Evolutionary conservation across 2,797 vertebrate species (phyloP).

Genomic region (Erithacus rubecula): DNA sequence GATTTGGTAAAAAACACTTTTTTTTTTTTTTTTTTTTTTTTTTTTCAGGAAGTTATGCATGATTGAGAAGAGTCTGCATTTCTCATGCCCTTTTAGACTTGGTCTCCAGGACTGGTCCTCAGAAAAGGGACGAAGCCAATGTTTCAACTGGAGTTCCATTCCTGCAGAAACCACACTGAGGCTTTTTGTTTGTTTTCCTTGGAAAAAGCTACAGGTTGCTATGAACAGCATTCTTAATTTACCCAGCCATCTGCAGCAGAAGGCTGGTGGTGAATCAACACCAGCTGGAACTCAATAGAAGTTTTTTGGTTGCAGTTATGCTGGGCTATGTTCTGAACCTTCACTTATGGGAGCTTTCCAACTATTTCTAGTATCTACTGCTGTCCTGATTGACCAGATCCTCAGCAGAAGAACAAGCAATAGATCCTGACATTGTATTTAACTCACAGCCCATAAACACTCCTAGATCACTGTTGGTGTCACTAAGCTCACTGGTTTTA

Average conservation of each 20-base stretch:
- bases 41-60: background rate
- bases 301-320: background rate
- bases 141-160: background rate
- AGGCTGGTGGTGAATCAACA: constrained; percentile 13
- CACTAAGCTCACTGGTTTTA: background rate
- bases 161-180: background rate
- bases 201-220: constrained; percentile 9
- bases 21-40: background rate
- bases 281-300: constrained; percentile 19
- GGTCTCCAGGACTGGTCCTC: background rate
- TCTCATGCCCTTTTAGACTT: background rate
- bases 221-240: background rate
- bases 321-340: background rate
- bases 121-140: background rate
- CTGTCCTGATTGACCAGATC: background rate
- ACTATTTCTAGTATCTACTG: background rate
- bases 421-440: background rate
- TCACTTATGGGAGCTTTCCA: background rate
- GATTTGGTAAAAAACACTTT: accelerated
- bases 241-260: constrained; percentile 20
- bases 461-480: background rate
- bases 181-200: constrained; percentile 37
- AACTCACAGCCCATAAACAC: background rate
- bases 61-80: background rate
- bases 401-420: background rate